Evolutionary conservation across 2,797 vertebrate genomes (phyloP).

Genomic region (Myripristis jacobus): DNA sequence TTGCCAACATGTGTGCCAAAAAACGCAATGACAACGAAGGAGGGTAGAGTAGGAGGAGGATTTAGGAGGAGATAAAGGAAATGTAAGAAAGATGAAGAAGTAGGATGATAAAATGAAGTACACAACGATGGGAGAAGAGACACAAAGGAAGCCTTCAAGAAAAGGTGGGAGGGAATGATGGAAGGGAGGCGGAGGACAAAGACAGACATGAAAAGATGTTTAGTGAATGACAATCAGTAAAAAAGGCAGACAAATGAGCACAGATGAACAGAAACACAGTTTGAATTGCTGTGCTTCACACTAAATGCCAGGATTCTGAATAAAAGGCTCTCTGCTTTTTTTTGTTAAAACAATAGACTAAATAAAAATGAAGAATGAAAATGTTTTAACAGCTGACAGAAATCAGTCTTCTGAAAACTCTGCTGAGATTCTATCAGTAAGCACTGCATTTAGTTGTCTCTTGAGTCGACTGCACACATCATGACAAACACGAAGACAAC

Average conservation of each 20-base stretch:
- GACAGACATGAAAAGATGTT: conserved; percentile 55
- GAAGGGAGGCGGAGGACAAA: conserved; percentile 55
- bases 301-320: conserved; percentile 11
- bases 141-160: background rate
- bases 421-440: background rate
- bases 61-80: conserved; percentile 11
- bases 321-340: background rate
- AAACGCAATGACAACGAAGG: conserved; percentile 10
- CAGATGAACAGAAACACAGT: conserved; percentile 33
- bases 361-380: background rate
- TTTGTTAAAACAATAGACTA: background rate
- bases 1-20: background rate
- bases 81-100: conserved; percentile 20
- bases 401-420: background rate
- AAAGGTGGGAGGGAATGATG: conserved; percentile 50
- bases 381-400: background rate
- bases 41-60: conserved; percentile 6
- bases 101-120: conserved; percentile 31
- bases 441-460: background rate
- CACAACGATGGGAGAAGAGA: conserved; percentile 23
- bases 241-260: conserved; percentile 58
- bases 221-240: conserved; percentile 52
- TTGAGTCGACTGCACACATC: background rate
- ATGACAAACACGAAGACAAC: background rate
- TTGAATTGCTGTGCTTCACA: conserved; percentile 9